phyloP scores from a whole-genome alignment of 2,888 invertebrate genomes.

The Synanthedon tipuliformis region DNA sequence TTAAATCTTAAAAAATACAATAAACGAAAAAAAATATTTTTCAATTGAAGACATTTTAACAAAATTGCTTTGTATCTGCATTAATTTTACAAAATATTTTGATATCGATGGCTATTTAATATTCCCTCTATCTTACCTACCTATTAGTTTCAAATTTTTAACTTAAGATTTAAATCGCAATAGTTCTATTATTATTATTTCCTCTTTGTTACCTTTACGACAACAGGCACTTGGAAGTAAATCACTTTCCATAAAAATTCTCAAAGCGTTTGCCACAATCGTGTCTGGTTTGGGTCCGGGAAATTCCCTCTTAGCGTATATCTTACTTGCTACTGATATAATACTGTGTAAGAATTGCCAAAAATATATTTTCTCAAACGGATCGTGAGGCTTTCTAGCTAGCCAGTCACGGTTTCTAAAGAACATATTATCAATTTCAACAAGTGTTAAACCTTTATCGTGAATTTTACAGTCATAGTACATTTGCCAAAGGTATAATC shows the following conservation, averaged over 20 bases:
- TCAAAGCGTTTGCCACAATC: slow-evolving; percentile 61
- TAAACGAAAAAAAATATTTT: too few relatives aligned
- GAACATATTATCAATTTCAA: slow-evolving; percentile 62
- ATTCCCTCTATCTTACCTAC: too few relatives aligned
- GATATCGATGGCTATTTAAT: too few relatives aligned
- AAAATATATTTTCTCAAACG: slow-evolving; percentile 72
- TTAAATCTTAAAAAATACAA: too few relatives aligned
- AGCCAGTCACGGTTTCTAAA: slow-evolving; percentile 57
- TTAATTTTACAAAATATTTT: too few relatives aligned
- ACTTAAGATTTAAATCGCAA: too few relatives aligned
- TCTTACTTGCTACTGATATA: slow-evolving; percentile 56
- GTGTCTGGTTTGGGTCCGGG: slow-evolving; percentile 49
- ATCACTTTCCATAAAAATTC: slow-evolving; percentile 60
- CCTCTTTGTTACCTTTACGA: slow-evolving; percentile 38
- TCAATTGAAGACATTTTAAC: too few relatives aligned
- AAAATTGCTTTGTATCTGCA: too few relatives aligned
- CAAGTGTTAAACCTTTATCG: slow-evolving; percentile 55
- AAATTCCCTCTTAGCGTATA: slow-evolving; percentile 46
- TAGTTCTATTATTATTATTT: too few relatives aligned
- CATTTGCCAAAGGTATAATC: slow-evolving; percentile 72
- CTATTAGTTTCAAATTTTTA: too few relatives aligned
- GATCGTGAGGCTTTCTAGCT: slow-evolving; percentile 53
- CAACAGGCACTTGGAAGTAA: slow-evolving; percentile 47
- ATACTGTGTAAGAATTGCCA: slow-evolving; percentile 73
- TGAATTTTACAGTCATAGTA: slow-evolving; percentile 68